Conservation (phyloP, 2,113 vertebrate species). For the Cochlearius cochlearius region DNA sequence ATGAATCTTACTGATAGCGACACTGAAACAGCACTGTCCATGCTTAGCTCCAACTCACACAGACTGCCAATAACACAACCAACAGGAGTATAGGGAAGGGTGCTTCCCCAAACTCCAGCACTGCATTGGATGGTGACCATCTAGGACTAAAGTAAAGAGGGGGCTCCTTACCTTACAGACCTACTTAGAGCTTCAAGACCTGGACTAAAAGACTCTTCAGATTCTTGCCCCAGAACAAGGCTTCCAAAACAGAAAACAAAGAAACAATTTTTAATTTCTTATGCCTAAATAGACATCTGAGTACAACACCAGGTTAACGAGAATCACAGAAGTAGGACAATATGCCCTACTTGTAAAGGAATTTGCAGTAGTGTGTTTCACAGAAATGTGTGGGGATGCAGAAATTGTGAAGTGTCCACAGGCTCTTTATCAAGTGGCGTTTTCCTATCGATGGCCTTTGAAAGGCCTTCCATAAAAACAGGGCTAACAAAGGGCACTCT, state of each 20-base stretch:
- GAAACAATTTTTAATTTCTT: not conserved
- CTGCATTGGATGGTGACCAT: fast-evolving
- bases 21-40: not conserved
- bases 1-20: not conserved
- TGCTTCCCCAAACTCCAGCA: not conserved
- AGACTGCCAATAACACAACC: not conserved
- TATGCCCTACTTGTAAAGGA: not conserved
- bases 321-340: not conserved
- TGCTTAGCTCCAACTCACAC: not conserved
- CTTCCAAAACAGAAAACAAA: not conserved
- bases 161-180: not conserved
- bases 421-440: not conserved
- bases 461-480: not conserved
- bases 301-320: not conserved
- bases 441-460: not conserved
- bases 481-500: not conserved
- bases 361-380: not conserved
- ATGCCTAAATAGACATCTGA: fast-evolving
- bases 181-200: not conserved
- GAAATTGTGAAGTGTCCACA: not conserved
- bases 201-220: not conserved
- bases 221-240: not conserved
- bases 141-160: not conserved
- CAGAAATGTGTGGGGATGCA: not conserved
- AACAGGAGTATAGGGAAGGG: not conserved